Evolutionary conservation across 2,888 invertebrate species (phyloP).

Genomic region (Alentia gelatinosa): DNA sequence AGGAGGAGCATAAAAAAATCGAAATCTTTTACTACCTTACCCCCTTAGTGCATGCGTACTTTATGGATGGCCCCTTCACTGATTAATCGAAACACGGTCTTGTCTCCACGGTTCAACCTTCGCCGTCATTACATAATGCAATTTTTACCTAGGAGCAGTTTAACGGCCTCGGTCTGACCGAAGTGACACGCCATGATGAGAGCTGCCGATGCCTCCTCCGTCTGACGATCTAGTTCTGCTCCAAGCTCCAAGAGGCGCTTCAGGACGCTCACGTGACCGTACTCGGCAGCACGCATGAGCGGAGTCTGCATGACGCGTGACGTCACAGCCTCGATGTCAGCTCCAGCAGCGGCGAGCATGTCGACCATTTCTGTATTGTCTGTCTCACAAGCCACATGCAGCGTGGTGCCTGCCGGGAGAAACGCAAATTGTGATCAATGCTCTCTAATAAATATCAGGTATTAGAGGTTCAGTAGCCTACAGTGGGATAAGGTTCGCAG

Average conservation of each 20-base stretch:
- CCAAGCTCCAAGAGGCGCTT: conserved; percentile 56
- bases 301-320: conserved; percentile 58
- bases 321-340: conserved; percentile 60
- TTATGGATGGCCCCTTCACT: too few species aligned
- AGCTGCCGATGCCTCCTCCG: conserved; percentile 60
- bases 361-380: conserved; percentile 54
- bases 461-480: too few species aligned
- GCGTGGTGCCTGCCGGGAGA: conserved; percentile 58
- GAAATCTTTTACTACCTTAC: too few species aligned
- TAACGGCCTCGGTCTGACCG: conserved; percentile 56
- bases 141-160: conserved; percentile 59
- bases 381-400: conserved; percentile 58
- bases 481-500: too few species aligned
- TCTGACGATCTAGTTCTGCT: conserved; percentile 61
- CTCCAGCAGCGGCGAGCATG: conserved; percentile 43
- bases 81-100: too few species aligned
- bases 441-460: too few species aligned
- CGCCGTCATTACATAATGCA: too few species aligned
- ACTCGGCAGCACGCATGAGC: conserved; percentile 61
- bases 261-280: conserved; percentile 57
- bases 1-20: too few species aligned
- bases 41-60: too few species aligned
- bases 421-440: too few species aligned
- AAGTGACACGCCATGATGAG: conserved; percentile 62
- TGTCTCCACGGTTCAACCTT: too few species aligned